Evolutionary conservation across 1,140 invertebrate genomes (phyloP), one percentile per base, ranked within the genome.

Genomic region (Drosophila auraria): DNA sequence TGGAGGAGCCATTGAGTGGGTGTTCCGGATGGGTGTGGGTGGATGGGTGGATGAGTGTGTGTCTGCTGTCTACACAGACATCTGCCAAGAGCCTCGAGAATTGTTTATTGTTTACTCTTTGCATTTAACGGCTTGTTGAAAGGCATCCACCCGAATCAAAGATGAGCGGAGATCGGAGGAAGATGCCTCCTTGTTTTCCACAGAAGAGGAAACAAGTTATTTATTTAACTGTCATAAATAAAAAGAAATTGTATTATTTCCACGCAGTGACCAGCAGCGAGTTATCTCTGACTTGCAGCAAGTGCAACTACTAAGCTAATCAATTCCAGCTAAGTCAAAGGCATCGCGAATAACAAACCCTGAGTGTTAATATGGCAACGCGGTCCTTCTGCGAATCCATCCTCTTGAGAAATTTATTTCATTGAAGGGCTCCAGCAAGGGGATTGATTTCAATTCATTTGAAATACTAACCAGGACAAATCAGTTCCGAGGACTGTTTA

Each of bases 71-170:
- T 73, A 73, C 40, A 72, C 70, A 73, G 68, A 53, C 68, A 73
- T 72, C 54, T 73, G 56, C 38, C 30, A 27, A 51, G 47, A 61
- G 17, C 71, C 71, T 53, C 69, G 69, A 73, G 23, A 44, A 73
- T 73, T 74, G 71, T 74, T 74, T 74, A 74, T 74, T 74, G 71
- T 74, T 74, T 74, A 73, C 70, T 53, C 40, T 73, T 61, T 61
- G 71, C 68, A 74, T 60, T 71, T 59, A 74, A 44, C 56, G 56
- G 30, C 54, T 42, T 58, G 71, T 61, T 74, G 71, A 61, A 72
- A 61, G 70, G 38, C 69, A 72, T n/a, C 53, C 66, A 58, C 14
- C 33, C 50, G 33, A 49, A 71, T 57, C 68, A 71, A 47, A 38
- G 49, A 66, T 70, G 61, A 50, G 33, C 9, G 47, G 47, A 7